A percentile compares a stretch with the other conserved stretches of the same genome.
Evolutionary conservation across 2,113 vertebrate species (phyloP).

Genomic region (Lathamus discolor): DNA sequence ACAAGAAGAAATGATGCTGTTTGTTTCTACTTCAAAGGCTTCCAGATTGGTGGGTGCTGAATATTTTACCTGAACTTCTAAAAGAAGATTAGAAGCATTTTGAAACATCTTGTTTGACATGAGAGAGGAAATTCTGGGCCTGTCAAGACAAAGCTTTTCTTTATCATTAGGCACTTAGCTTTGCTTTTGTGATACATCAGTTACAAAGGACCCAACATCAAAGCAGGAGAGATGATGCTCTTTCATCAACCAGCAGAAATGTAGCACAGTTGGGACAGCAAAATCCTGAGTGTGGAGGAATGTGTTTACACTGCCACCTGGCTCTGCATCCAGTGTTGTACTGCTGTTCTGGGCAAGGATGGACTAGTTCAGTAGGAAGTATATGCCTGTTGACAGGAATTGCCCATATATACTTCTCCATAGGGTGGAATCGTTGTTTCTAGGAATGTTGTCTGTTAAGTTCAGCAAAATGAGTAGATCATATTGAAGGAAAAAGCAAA

Average conservation of each 20-base stretch:
- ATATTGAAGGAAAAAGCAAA: not conserved
- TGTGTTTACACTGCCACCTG: slow-evolving; percentile 20
- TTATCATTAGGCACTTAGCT: not conserved
- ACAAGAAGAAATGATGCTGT: not conserved
- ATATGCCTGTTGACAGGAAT: not conserved
- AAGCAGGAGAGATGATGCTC: not conserved
- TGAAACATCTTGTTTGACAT: not conserved
- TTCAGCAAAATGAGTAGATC: not conserved
- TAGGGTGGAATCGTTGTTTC: not conserved
- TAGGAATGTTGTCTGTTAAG: not conserved
- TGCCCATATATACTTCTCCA: not conserved
- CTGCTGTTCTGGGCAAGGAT: not conserved
- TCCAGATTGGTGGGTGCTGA: not conserved
- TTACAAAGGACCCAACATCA: slow-evolving; percentile 48
- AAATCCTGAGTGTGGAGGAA: not conserved
- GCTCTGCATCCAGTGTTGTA: not conserved
- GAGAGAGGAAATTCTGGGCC: slow-evolving; percentile 1
- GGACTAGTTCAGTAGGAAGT: not conserved
- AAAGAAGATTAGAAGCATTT: slow-evolving; percentile 21
- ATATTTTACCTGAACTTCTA: slow-evolving; percentile 24
- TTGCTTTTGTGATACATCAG: not conserved
- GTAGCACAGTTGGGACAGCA: slow-evolving; percentile 10
- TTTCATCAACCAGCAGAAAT: slow-evolving; percentile 1
- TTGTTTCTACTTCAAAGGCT: slow-evolving; percentile 12
- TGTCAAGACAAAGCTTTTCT: slow-evolving; percentile 16